Conservation (phyloP, 2,797 vertebrate genomes). For the Diglossa cyanea region DNA sequence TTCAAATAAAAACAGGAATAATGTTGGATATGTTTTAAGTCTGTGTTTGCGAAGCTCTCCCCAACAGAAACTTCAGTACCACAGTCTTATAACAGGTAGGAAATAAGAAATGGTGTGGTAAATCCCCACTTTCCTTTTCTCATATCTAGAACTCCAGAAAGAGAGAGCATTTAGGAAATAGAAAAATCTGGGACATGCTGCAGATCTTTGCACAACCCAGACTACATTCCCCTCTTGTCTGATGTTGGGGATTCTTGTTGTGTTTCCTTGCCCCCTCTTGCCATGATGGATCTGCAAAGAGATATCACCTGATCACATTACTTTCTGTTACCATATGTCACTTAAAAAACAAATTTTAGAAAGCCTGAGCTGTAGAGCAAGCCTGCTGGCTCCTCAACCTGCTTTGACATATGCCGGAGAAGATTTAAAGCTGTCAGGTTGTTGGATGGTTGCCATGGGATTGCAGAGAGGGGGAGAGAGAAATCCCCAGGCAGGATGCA, state of each 20-base stretch:
- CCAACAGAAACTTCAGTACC: background rate
- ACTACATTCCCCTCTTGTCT: background rate
- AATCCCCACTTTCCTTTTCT: background rate
- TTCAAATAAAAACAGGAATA: slow-evolving; percentile 25
- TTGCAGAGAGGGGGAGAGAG: background rate
- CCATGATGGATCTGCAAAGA: background rate
- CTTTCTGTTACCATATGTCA: slow-evolving; percentile 12
- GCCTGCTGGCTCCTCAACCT: slow-evolving; percentile 43
- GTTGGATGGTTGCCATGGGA: slow-evolving; percentile 45
- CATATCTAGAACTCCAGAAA: background rate
- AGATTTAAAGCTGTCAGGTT: slow-evolving; percentile 55
- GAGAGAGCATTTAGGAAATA: background rate
- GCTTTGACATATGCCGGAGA: slow-evolving; percentile 26
- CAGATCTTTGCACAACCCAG: background rate
- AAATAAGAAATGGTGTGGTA: background rate
- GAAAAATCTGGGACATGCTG: background rate
- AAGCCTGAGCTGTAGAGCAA: background rate
- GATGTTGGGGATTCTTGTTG: background rate
- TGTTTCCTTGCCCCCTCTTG: background rate
- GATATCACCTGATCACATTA: background rate
- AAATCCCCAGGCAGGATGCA: background rate
- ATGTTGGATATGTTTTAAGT: background rate
- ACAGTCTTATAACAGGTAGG: background rate
- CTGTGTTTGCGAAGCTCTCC: background rate
- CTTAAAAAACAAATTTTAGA: slow-evolving; percentile 19